phyloP scores from a whole-genome alignment of 30 jellyfish, hydroid and myxozoan species.

The Nemopilema nomurai region DNA sequence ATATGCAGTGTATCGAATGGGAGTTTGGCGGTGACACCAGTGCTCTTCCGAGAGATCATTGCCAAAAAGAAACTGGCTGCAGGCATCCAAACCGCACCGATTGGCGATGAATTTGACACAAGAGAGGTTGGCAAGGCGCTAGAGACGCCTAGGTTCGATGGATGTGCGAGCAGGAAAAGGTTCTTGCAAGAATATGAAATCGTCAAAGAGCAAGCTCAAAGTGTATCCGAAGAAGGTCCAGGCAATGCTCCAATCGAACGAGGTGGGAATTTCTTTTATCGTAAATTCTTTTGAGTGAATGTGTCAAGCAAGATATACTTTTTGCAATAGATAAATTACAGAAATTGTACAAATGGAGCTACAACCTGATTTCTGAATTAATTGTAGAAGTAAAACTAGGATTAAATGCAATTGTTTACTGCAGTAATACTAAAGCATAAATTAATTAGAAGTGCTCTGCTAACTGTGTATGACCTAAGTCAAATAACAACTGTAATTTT shows the following conservation, averaged over 20 bases:
- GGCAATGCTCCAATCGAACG: not conserved
- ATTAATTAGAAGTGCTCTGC: no score
- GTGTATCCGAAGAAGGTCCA: not conserved
- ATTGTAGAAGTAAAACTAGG: no score
- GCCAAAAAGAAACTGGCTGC: not conserved
- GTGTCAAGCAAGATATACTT: not conserved
- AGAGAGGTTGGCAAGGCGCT: not conserved
- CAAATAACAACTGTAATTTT: no score
- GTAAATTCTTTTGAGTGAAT: no score
- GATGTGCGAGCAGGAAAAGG: not conserved
- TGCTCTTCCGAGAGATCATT: slow-evolving; percentile 19
- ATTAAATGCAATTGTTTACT: no score
- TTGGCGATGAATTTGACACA: not conserved
- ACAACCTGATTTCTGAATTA: no score
- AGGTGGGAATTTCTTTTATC: no score
- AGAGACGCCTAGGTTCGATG: not conserved
- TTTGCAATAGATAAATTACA: no score
- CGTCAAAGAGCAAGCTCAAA: not conserved
- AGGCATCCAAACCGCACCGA: not conserved
- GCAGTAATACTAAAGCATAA: no score
- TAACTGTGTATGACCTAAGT: no score
- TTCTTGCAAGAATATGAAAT: not conserved
- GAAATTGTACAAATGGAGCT: no score
- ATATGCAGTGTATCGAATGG: slow-evolving; percentile 58
- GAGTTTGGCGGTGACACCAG: slow-evolving; percentile 53